phyloP scores from a whole-genome alignment of 2,113 vertebrate genomes.

The Chionis minor region DNA sequence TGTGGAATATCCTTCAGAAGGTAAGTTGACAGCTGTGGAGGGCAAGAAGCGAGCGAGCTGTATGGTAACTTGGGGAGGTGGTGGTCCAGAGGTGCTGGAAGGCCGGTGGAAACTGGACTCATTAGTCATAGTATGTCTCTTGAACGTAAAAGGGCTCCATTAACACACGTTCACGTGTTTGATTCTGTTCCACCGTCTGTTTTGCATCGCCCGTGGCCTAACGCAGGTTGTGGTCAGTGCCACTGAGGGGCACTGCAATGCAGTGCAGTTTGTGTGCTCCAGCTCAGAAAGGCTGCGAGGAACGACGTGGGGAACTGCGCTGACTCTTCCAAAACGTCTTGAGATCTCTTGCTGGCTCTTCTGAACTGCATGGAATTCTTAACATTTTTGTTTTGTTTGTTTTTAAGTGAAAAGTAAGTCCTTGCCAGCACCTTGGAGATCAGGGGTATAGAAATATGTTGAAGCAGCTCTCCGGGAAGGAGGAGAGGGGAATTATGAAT shows the following conservation, averaged over 20 bases:
- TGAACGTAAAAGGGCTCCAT: not conserved
- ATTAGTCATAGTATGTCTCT: not conserved
- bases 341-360: not conserved
- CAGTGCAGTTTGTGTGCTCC: no score
- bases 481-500: not conserved
- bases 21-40: slow-evolving; percentile 37
- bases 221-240: not conserved
- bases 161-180: not conserved
- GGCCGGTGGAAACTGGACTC: not conserved
- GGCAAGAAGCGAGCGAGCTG: not conserved
- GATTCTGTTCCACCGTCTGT: not conserved
- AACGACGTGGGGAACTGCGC: not conserved
- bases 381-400: not conserved
- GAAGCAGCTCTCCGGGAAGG: not conserved
- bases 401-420: not conserved
- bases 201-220: fast-evolving
- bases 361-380: not conserved
- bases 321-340: not conserved
- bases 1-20: slow-evolving; percentile 97
- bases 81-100: not conserved
- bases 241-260: not conserved
- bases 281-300: not conserved
- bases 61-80: fast-evolving
- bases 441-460: not conserved
- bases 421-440: not conserved